These are phyloP conservation scores for Muricea muricata DNA, from an alignment of 92 coral and sea anemone genomes.

Conservation along the genomic window DNA sequence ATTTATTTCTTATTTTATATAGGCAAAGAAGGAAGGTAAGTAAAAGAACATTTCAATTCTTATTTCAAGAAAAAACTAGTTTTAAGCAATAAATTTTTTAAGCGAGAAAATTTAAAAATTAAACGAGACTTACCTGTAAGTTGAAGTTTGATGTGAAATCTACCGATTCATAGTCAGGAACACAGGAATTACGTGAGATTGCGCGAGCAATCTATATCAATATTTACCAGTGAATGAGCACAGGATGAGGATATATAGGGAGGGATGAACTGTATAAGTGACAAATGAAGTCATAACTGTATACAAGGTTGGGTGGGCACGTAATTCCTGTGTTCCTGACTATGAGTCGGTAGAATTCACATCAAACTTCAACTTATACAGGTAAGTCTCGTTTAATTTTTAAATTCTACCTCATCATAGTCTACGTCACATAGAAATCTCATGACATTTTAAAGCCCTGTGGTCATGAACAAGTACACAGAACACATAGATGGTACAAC, in stretches of 20 bases:
- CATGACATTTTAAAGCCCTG: too few relatives aligned
- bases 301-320: neutral
- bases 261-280: neutral
- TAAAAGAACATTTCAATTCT: too few relatives aligned
- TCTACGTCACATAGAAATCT: constrained; percentile 30
- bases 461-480: too few relatives aligned
- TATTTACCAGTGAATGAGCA: neutral
- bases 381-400: constrained; percentile 50
- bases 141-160: constrained; percentile 2
- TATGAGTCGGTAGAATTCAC: constrained; percentile 13
- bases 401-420: constrained; percentile 54
- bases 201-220: neutral
- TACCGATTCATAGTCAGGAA: constrained; percentile 42
- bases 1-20: too few relatives aligned
- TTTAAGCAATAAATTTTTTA: too few relatives aligned
- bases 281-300: too few relatives aligned
- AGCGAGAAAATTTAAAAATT: constrained; percentile 51
- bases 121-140: constrained; percentile 40
- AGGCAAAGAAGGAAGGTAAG: too few relatives aligned
- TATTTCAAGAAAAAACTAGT: too few relatives aligned
- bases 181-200: constrained; percentile 40
- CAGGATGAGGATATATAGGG: neutral
- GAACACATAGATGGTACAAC: too few relatives aligned
- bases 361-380: neutral
- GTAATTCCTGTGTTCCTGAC: constrained; percentile 47